Conservation (phyloP, 2,113 vertebrate genomes). For the Aphyosemion australe region DNA sequence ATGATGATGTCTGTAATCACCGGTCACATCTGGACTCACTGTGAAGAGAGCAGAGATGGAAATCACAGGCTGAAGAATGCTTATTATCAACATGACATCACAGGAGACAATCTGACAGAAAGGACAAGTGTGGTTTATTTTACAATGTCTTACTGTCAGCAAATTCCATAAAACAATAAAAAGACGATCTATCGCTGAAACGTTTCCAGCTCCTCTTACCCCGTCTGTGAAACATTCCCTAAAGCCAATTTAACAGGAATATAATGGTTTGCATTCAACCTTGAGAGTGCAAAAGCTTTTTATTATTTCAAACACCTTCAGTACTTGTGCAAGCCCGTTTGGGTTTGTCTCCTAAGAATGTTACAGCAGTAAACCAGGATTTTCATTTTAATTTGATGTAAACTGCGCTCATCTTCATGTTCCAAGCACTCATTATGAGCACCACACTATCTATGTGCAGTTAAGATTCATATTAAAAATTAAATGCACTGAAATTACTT, state of each 20-base stretch:
- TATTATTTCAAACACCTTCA: not conserved
- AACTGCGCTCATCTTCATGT: not conserved
- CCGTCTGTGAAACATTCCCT: not conserved
- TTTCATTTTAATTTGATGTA: not conserved
- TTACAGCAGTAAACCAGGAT: not conserved
- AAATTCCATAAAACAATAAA: not conserved
- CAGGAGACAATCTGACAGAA: not conserved
- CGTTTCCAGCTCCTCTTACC: not conserved
- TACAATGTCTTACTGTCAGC: not conserved
- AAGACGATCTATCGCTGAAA: not conserved
- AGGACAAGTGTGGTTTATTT: not conserved
- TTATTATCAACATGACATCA: constrained; percentile 24
- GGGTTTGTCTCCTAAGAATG: too few relatives aligned
- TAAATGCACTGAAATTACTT: not conserved
- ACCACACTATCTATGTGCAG: not conserved
- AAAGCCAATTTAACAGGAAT: not conserved
- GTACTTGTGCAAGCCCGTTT: too few relatives aligned
- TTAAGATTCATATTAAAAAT: not conserved
- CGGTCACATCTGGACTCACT: constrained; percentile 69
- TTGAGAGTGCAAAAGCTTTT: not conserved
- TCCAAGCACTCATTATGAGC: not conserved
- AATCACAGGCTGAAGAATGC: constrained; percentile 27
- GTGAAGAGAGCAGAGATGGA: constrained; percentile 59
- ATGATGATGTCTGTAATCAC: constrained; percentile 67
- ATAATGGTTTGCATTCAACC: not conserved